These are phyloP conservation scores for Sphaerodactylus townsendi DNA, from an alignment of 2,113 vertebrate species.

Conservation along the genomic window DNA sequence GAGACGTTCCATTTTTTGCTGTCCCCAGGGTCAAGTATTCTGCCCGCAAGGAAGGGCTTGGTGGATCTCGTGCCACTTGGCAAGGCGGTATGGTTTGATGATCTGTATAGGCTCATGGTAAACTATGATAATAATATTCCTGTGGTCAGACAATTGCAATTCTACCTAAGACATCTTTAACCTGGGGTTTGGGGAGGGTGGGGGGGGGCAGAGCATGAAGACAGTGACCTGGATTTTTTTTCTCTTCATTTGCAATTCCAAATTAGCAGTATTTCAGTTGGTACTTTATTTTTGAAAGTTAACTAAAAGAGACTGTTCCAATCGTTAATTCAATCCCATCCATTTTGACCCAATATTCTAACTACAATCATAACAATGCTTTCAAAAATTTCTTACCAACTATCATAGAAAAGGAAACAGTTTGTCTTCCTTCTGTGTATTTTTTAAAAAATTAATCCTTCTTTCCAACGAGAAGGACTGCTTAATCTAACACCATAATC, in stretches of 20 bases:
- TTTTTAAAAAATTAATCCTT: constrained; percentile 50
- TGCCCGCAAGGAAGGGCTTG: no score
- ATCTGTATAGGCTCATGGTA: not conserved
- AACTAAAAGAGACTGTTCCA: constrained; percentile 49
- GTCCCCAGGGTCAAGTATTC: no score
- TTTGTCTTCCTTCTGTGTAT: constrained; percentile 64
- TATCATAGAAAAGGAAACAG: constrained; percentile 47
- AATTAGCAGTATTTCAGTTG: constrained; percentile 37
- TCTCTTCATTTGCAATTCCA: constrained; percentile 40
- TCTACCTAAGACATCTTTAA: not conserved
- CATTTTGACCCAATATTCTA: constrained; percentile 18
- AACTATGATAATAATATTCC: not conserved
- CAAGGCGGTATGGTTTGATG: not conserved
- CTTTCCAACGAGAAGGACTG: constrained; percentile 65
- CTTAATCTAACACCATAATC: constrained; percentile 73
- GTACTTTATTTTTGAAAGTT: constrained; percentile 6
- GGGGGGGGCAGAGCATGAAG: constrained; percentile 16
- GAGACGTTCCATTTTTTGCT: no score
- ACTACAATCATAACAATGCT: constrained; percentile 17
- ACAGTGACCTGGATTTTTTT: constrained; percentile 40
- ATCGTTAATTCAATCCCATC: not conserved
- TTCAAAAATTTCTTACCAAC: constrained; percentile 53
- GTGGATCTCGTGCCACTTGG: not conserved
- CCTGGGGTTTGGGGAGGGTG: not conserved
- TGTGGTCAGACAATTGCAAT: not conserved